Evolutionary conservation across 2,797 vertebrate genomes (phyloP).

Genomic region (Sebastolobus altivelis): DNA sequence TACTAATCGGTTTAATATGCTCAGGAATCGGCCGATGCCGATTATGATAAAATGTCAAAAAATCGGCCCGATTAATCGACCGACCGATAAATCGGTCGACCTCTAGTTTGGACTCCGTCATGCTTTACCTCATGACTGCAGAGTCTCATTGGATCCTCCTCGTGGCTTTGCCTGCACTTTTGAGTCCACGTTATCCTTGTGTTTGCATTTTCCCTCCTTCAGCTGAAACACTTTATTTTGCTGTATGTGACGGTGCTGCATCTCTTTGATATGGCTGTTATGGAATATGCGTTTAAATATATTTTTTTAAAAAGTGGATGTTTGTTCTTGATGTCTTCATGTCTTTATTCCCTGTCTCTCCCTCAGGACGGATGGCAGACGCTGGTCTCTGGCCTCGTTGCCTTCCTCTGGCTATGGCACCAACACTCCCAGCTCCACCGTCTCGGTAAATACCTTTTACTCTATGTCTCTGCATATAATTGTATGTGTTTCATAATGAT

Average conservation of each 20-base stretch:
- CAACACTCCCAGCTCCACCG: constrained; percentile 98
- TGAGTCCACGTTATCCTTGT: not conserved
- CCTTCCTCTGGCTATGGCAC: constrained; percentile 98
- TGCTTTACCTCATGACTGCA: constrained; percentile 8
- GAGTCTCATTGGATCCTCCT: constrained; percentile 5
- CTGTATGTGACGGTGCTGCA: constrained; percentile 4
- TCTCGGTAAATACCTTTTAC: constrained; percentile 89
- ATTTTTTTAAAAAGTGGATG: not conserved
- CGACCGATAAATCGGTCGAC: no score
- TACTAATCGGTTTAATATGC: no score
- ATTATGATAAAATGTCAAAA: no score
- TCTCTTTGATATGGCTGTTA: not conserved
- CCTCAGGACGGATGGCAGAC: constrained; percentile 93
- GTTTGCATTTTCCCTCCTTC: constrained; percentile 22
- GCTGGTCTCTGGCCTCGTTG: constrained; percentile 97
- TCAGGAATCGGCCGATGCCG: no score
- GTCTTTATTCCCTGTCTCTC: not conserved
- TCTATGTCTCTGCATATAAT: not conserved
- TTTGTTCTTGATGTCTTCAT: not conserved
- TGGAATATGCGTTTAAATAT: not conserved
- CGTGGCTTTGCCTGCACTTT: not conserved
- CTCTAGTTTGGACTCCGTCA: no score
- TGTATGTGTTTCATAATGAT: not conserved
- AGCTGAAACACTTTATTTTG: not conserved
- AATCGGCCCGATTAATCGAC: no score